Evolutionary conservation across 2,888 invertebrate genomes (phyloP).

Genomic region (Tiliacea aurago): DNA sequence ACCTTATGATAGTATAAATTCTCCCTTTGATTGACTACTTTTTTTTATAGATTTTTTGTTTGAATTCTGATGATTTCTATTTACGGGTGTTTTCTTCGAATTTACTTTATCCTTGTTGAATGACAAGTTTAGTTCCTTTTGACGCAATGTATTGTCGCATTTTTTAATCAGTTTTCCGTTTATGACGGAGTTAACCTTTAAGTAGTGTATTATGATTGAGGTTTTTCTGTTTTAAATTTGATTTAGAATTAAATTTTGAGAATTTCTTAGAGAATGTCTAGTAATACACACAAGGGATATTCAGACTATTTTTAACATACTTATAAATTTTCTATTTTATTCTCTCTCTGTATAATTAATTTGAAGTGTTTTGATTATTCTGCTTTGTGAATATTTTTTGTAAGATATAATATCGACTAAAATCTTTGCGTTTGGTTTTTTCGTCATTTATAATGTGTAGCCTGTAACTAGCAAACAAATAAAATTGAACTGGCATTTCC

Average conservation of each 20-base stretch:
- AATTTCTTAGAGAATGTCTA: neutral
- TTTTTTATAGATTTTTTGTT: constrained; percentile 3
- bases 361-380: constrained; percentile 9
- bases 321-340: constrained; percentile 5
- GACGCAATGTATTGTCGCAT: constrained; percentile 30
- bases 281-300: neutral
- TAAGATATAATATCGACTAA: neutral
- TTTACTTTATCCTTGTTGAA: constrained; percentile 7
- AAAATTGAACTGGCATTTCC: constrained; percentile 17
- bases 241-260: constrained; percentile 18
- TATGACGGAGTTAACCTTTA: neutral
- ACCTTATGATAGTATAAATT: too few relatives aligned
- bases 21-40: neutral
- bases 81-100: constrained; percentile 2
- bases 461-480: constrained; percentile 34
- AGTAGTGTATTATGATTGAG: constrained; percentile 20
- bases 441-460: constrained; percentile 34
- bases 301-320: constrained; percentile 15
- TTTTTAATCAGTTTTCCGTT: constrained; percentile 23
- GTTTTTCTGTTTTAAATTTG: constrained; percentile 23
- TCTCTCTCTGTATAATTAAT: constrained; percentile 16
- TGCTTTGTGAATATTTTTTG: constrained; percentile 5
- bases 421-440: neutral
- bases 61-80: constrained; percentile 5
- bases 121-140: constrained; percentile 13